phyloP scores from a whole-genome alignment of 2,797 vertebrate genomes.

The Myotis findleyi region DNA sequence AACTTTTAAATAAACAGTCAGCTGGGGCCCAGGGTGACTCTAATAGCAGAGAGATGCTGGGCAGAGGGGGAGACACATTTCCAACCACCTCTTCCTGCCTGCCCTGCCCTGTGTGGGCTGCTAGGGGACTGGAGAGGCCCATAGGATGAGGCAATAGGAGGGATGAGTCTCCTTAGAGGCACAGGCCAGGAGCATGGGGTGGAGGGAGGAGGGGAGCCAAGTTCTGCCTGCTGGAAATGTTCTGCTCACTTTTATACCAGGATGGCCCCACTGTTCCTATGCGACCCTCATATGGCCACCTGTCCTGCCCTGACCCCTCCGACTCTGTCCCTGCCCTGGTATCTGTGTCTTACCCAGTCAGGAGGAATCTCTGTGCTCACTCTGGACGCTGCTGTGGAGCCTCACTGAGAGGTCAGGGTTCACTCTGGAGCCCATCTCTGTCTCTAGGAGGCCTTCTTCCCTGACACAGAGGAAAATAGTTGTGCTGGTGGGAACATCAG shows the following conservation, averaged over 20 bases:
- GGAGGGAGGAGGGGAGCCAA: too few relatives aligned
- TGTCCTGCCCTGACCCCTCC: background rate
- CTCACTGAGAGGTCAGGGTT: background rate
- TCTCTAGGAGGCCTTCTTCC: too few relatives aligned
- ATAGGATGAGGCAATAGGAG: background rate
- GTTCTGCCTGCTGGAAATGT: too few relatives aligned
- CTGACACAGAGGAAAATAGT: background rate
- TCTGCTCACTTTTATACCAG: rapidly evolving
- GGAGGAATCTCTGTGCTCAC: rapidly evolving
- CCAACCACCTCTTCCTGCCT: background rate
- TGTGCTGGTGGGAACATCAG: background rate
- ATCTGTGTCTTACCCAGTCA: background rate
- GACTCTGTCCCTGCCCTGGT: background rate
- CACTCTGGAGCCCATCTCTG: background rate
- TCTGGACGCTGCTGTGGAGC: background rate
- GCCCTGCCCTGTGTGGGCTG: background rate
- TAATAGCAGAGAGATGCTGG: background rate
- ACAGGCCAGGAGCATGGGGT: background rate
- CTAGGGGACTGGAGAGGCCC: background rate
- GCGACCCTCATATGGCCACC: rapidly evolving
- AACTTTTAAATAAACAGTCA: background rate
- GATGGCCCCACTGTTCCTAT: background rate
- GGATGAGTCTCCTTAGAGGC: background rate
- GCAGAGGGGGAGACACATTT: background rate
- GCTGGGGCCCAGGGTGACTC: rapidly evolving